Evolutionary conservation across 2,888 invertebrate genomes (phyloP), one percentile per base, ranked within the genome.

Genomic region (Dryobota labecula): DNA sequence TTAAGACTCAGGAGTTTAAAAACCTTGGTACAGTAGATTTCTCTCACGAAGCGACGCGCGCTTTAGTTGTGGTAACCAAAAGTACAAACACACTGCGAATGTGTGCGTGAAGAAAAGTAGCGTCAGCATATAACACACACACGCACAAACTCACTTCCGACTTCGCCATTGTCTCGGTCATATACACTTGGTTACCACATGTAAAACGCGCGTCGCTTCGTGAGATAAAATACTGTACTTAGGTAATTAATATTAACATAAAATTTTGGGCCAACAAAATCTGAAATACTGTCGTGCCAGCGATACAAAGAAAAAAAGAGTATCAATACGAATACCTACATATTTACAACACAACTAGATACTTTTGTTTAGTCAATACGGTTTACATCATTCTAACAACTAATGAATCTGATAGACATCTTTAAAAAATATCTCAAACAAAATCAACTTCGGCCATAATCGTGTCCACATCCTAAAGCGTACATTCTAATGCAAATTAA

Each of bases 401-500:
- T n/a, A n/a, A n/a, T 27, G 18, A 53, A 53, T 5, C 51, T 9
- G 9, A 27, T 18, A 53, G 27, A 27, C 2, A 53, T 9, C 27
- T 27, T 27, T 53, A 27, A 30, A 56, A 57, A 36, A 36, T 9
- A 61, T 30, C 43, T 43, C 9, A 5, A n/a, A 45, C 30, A n/a
- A n/a, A 43, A 49, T 33, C 20, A 38, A 3, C 36, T 45, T 5
- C 49, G 62, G 45, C 1, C n/a, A 13, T 15, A 60, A n/a, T 74
- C n/a, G 51, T 56, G 41, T 30, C 20, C n/a, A 36, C 49, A 43
- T 64, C 43, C 33, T 64, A 33, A 56, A 62, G 15, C 2, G 7
- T n/a, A 68, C 70, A 62, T 62, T 61, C 36, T 53, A 65, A 70
- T 69, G n/a, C 36, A 60, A 69, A 72, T 70, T 20, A 69, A 49